phyloP scores from a whole-genome alignment of 2,113 vertebrate genomes.

The Ammodytes dubius region DNA sequence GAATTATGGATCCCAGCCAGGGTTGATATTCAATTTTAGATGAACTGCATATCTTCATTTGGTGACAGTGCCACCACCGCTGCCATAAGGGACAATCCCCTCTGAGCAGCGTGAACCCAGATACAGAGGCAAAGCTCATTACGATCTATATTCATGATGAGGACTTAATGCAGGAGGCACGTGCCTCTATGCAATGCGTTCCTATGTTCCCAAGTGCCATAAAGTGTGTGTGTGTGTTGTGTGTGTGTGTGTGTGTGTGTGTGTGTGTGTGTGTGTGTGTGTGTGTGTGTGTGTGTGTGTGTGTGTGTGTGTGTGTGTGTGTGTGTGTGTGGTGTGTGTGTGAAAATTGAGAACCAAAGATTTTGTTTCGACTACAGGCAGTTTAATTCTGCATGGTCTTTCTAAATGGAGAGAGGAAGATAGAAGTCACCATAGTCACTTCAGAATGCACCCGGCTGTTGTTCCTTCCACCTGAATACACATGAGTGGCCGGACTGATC shows the following conservation, averaged over 20 bases:
- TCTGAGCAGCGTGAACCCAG: conserved; percentile 60
- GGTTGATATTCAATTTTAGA: conserved; percentile 83
- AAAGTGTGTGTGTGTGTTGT: conserved; percentile 36
- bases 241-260: conserved; percentile 48
- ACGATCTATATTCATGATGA: conserved; percentile 76
- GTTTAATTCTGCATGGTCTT: conserved; percentile 67
- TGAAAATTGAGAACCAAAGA: conserved; percentile 28
- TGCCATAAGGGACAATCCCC: conserved; percentile 73
- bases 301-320: conserved; percentile 15
- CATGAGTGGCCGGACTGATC: conserved; percentile 74
- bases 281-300: conserved; percentile 12
- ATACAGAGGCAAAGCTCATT: conserved; percentile 74
- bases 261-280: conserved; percentile 37
- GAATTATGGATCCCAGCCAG: conserved; percentile 81
- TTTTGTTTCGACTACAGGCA: conserved; percentile 40
- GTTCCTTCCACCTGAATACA: conserved; percentile 79
- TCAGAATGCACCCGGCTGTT: conserved; percentile 65
- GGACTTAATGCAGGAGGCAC: conserved; percentile 43
- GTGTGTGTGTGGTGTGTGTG: conserved; percentile 28
- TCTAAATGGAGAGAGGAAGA: conserved; percentile 54
- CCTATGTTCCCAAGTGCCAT: too few relatives aligned
- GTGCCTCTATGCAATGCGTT: not conserved
- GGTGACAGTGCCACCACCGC: conserved; percentile 65
- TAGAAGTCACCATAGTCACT: conserved; percentile 57
- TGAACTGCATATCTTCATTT: conserved; percentile 81